A percentile compares a stretch with the other conserved stretches of the same genome.
Evolutionary conservation across 2,113 vertebrate genomes (phyloP).

Genomic region (Lophotis ruficrista): DNA sequence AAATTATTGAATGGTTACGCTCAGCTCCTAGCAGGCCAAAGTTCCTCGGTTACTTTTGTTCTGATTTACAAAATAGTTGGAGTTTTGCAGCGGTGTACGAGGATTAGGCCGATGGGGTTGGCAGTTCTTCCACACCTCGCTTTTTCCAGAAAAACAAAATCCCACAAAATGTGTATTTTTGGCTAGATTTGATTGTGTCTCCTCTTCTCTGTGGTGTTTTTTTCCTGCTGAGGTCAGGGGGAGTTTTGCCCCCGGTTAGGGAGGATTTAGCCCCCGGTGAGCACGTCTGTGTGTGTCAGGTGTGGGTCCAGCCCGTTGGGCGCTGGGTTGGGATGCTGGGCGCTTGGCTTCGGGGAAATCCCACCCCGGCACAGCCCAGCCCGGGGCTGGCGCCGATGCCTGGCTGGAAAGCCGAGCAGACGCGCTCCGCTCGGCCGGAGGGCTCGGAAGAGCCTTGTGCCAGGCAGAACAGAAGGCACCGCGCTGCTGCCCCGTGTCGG

Average conservation of each 20-base stretch:
- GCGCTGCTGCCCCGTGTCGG: accelerated
- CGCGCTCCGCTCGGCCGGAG: accelerated
- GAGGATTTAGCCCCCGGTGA: background rate
- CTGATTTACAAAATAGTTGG: background rate
- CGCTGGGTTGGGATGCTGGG: accelerated
- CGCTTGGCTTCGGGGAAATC: background rate
- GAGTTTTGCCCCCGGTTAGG: accelerated
- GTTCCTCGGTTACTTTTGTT: background rate
- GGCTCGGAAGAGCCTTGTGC: background rate
- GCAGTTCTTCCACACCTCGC: background rate
- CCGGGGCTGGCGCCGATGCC: accelerated
- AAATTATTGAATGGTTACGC: accelerated
- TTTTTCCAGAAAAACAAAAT: background rate
- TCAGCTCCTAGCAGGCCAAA: background rate
- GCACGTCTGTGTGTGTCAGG: background rate
- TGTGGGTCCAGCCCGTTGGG: background rate
- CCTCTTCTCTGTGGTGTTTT: accelerated
- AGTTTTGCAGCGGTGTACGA: background rate
- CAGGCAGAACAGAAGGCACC: background rate
- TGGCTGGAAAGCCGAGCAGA: accelerated
- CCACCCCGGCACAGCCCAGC: background rate
- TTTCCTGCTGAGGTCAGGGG: accelerated
- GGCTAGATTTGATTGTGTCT: accelerated
- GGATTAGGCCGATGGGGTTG: background rate
- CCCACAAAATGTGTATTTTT: accelerated